Evolutionary conservation across 2,888 invertebrate species (phyloP).

Genomic region (Drosophila longiperda): DNA sequence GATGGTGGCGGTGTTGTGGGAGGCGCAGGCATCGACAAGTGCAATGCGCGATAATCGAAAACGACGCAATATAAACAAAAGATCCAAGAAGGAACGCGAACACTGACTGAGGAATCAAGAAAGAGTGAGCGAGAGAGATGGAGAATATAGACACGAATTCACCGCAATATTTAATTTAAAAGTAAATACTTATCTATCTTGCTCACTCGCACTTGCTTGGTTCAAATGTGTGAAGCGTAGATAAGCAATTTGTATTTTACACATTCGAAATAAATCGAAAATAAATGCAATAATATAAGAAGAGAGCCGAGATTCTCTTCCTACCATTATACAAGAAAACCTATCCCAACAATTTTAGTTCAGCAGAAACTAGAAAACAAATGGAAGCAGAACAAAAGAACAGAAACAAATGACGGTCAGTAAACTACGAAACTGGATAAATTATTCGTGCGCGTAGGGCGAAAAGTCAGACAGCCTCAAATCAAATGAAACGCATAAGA

Average conservation of each 20-base stretch:
- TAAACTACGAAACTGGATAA: slow-evolving; percentile 38
- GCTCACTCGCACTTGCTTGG: neutral
- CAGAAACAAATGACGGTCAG: slow-evolving; percentile 48
- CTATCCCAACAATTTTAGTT: slow-evolving; percentile 26
- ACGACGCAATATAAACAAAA: slow-evolving; percentile 75
- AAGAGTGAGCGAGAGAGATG: neutral
- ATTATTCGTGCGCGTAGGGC: slow-evolving; percentile 43
- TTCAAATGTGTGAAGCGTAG: neutral
- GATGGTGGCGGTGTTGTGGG: neutral
- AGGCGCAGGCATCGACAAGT: slow-evolving; percentile 60
- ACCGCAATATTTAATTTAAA: neutral
- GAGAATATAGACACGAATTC: neutral
- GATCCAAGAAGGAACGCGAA: slow-evolving; percentile 35
- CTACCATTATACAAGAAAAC: slow-evolving; percentile 17
- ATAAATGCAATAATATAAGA: slow-evolving; percentile 16
- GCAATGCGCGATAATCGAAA: slow-evolving; percentile 76
- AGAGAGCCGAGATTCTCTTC: slow-evolving; percentile 13
- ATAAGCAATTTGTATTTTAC: neutral
- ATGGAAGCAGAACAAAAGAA: neutral
- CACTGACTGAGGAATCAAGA: slow-evolving; percentile 18
- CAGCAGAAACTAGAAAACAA: neutral
- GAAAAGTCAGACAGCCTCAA: slow-evolving; percentile 63
- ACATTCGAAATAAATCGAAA: slow-evolving; percentile 4
- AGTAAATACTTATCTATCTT: neutral
- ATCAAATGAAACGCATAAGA: slow-evolving; percentile 78